These are phyloP conservation scores for Drosophila seguyi DNA, from an alignment of 1,140 invertebrate genomes.

Conservation along the genomic window DNA sequence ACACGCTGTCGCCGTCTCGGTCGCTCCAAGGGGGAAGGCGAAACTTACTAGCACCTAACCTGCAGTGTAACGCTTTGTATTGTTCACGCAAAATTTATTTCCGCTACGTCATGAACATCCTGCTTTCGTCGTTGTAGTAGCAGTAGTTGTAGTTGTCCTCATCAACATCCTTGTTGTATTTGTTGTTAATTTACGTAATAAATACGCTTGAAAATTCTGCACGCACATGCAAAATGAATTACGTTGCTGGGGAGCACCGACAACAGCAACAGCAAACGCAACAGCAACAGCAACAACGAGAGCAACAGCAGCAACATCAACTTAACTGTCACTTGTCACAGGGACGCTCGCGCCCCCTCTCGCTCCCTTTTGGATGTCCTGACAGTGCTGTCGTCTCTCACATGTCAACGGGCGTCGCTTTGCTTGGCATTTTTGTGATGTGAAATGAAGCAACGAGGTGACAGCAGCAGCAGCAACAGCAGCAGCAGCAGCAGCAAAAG, in stretches of 20 bases:
- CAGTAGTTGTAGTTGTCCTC: conserved; percentile 41
- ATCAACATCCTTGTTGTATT: conserved; percentile 56
- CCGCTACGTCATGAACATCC: conserved; percentile 82
- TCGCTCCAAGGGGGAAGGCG: conserved; percentile 13
- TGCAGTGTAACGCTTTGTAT: conserved; percentile 82
- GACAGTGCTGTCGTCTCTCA: conserved; percentile 76
- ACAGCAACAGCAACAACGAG: conserved; percentile 23
- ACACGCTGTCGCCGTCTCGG: neutral
- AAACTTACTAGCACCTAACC: conserved; percentile 70
- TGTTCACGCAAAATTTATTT: conserved; percentile 84
- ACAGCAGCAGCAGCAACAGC: conserved; percentile 65
- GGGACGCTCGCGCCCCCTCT: conserved; percentile 60
- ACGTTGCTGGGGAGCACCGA: conserved; percentile 58
- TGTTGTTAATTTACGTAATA: conserved; percentile 84
- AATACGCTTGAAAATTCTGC: conserved; percentile 83
- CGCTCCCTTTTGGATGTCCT: conserved; percentile 53
- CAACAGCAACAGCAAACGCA: conserved; percentile 25
- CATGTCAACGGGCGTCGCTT: conserved; percentile 85
- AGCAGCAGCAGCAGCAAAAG: conserved; percentile 33
- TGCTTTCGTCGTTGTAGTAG: conserved; percentile 65
- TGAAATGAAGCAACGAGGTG: conserved; percentile 84
- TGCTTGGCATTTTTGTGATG: conserved; percentile 84
- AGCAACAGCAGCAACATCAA: conserved; percentile 64
- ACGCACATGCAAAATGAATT: conserved; percentile 83
- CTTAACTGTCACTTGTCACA: conserved; percentile 85